Percentiles rank a stretch among this genome's conserved stretches.
These are phyloP conservation scores for Hypotaenidia philippensis DNA, from an alignment of 2,797 vertebrate species.

Conservation along the genomic window DNA sequence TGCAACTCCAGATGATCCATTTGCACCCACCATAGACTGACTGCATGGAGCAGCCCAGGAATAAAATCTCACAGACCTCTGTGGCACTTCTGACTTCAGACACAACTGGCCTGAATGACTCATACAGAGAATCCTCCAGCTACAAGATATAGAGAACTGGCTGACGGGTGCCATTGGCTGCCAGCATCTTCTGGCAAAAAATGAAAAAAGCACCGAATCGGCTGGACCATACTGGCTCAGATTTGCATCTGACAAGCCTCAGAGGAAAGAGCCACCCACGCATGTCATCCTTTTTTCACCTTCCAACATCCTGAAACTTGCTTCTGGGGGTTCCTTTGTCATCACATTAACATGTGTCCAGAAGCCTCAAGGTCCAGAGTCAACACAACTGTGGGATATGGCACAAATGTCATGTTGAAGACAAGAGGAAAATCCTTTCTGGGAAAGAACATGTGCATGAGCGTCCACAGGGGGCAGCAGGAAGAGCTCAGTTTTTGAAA, in stretches of 20 bases:
- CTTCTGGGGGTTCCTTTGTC: background rate
- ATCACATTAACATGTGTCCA: background rate
- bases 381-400: background rate
- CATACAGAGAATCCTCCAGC: background rate
- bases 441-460: background rate
- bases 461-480: background rate
- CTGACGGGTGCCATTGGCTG: background rate
- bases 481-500: background rate
- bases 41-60: background rate
- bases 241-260: background rate
- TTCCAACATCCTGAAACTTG: background rate
- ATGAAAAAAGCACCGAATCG: background rate
- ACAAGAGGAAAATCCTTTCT: background rate
- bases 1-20: background rate
- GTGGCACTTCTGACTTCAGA: background rate
- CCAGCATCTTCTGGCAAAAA: background rate
- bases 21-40: background rate
- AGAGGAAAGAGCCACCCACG: background rate
- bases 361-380: background rate
- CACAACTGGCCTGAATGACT: background rate
- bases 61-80: background rate
- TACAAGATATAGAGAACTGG: background rate
- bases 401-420: background rate
- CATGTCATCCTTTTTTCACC: background rate
- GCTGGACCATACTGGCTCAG: background rate